Conservation (phyloP, 1,140 invertebrate species). For the Lasaia peninsularis region DNA sequence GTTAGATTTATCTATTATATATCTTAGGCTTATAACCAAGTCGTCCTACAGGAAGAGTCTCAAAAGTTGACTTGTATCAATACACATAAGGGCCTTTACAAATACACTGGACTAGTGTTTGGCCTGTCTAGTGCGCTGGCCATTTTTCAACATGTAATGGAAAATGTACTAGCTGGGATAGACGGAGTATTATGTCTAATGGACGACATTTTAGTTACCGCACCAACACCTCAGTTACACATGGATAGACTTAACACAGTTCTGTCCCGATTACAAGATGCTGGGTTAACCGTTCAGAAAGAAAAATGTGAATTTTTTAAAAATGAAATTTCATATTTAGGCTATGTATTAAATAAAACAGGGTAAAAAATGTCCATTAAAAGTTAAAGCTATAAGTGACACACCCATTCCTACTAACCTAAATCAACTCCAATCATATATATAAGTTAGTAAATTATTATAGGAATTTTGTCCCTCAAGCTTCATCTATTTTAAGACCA, state of each 20-base stretch:
- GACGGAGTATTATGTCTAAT: too few relatives aligned
- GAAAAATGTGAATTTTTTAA: constrained; percentile 28
- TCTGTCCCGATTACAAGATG: constrained; percentile 20
- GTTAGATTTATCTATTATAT: constrained; percentile 45
- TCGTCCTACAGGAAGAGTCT: constrained; percentile 21
- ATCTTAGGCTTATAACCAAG: constrained; percentile 30
- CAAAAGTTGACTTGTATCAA: too few relatives aligned
- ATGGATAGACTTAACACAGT: constrained; percentile 22
- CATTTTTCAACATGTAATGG: constrained; percentile 28
- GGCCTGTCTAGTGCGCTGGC: constrained; percentile 26
- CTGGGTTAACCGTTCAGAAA: constrained; percentile 27
- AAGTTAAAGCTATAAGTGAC: constrained; percentile 31
- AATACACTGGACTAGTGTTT: constrained; percentile 24
- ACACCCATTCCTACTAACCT: constrained; percentile 19
- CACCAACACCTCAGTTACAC: constrained; percentile 21
- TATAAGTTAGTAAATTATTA: too few relatives aligned
- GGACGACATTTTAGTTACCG: too few relatives aligned
- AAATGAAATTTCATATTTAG: too few relatives aligned
- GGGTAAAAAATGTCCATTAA: constrained; percentile 33
- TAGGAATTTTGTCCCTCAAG: too few relatives aligned
- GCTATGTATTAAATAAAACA: constrained; percentile 25
- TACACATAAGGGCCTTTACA: constrained; percentile 21
- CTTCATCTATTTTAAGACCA: too few relatives aligned
- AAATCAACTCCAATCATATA: constrained; percentile 25
- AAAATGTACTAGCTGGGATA: constrained; percentile 21